Conservation (phyloP, 2,888 invertebrate genomes). For the Drosophila bunnanda region DNA sequence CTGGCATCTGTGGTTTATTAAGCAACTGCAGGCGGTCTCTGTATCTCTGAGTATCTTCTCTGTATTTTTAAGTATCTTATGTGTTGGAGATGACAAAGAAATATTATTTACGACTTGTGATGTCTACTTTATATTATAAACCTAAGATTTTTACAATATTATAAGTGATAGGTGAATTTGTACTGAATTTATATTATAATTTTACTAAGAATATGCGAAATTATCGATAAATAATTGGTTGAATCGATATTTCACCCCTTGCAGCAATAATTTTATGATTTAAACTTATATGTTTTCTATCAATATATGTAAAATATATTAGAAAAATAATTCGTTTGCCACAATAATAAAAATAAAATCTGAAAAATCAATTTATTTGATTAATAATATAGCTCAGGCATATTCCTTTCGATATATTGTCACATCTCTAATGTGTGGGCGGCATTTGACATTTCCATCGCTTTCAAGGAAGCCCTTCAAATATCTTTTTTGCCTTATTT, state of each 20-base stretch:
- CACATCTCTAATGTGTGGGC: constrained; percentile 25
- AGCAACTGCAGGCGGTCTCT: constrained; percentile 36
- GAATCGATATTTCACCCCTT: not conserved
- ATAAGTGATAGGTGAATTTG: not conserved
- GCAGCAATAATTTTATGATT: not conserved
- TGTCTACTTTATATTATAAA: not conserved
- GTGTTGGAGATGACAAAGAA: not conserved
- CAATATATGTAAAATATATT: too few species aligned
- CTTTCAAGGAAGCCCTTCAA: constrained; percentile 79
- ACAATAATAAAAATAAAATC: too few species aligned
- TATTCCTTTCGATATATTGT: not conserved
- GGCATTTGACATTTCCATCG: constrained; percentile 50
- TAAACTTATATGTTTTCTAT: too few species aligned
- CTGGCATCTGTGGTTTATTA: constrained; percentile 42
- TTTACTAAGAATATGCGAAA: not conserved
- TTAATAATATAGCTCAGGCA: not conserved
- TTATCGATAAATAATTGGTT: not conserved
- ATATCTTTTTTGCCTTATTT: constrained; percentile 78
- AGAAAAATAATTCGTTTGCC: too few species aligned
- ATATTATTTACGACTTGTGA: too few species aligned
- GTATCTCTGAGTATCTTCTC: constrained; percentile 5
- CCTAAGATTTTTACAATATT: too few species aligned
- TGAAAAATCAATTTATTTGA: not conserved
- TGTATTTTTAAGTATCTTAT: not conserved
- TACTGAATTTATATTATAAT: not conserved